These are phyloP conservation scores for Epirrita christyi DNA, from an alignment of 2,888 invertebrate genomes.

Conservation along the genomic window DNA sequence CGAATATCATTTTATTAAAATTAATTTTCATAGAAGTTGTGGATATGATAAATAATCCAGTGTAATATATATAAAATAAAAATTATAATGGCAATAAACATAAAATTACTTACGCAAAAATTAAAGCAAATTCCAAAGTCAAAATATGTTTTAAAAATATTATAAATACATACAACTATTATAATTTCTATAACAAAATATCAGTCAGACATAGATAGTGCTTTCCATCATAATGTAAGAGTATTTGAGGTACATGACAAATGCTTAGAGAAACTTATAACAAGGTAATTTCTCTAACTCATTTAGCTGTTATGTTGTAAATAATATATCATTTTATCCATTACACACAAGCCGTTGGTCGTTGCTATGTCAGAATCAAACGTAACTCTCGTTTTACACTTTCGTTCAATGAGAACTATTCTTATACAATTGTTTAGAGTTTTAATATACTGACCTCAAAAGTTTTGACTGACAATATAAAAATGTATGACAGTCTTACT, in stretches of 20 bases:
- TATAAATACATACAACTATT: conserved; percentile 43
- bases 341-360: conserved; percentile 41
- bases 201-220: conserved; percentile 24
- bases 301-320: conserved; percentile 37
- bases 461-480: neutral
- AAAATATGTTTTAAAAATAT: conserved; percentile 45
- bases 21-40: neutral
- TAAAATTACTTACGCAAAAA: conserved; percentile 35
- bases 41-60: conserved; percentile 10
- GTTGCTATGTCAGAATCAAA: conserved; percentile 35
- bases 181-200: conserved; percentile 42
- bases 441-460: conserved; percentile 14
- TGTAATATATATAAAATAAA: conserved; percentile 4
- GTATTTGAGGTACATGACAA: conserved; percentile 66
- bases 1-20: neutral
- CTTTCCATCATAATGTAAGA: conserved; percentile 39
- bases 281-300: conserved; percentile 36
- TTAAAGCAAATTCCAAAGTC: conserved; percentile 81
- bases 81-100: conserved; percentile 25
- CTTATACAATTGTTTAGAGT: conserved; percentile 1
- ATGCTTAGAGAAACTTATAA: conserved; percentile 42
- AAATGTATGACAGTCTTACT: neutral
- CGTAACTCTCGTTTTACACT: conserved; percentile 11
- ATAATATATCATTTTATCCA: conserved; percentile 37
- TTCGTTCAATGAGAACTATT: conserved; percentile 1